Conservation (phyloP, 2,888 invertebrate species). For the Dryobota labecula region DNA sequence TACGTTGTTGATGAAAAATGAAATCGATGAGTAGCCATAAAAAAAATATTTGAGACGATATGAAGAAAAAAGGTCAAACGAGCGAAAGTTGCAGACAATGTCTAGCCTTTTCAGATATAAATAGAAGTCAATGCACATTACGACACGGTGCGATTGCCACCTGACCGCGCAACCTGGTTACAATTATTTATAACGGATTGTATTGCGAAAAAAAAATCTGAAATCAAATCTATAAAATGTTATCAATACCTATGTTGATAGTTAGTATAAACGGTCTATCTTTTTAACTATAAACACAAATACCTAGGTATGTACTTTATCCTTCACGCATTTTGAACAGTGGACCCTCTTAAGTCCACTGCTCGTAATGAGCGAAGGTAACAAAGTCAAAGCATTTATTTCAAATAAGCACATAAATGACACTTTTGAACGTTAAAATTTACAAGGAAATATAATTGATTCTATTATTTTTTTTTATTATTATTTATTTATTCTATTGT, state of each 20-base stretch:
- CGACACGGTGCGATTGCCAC: neutral
- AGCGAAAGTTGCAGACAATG: slow-evolving; percentile 11
- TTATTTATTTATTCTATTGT: too few species aligned
- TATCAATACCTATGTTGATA: neutral
- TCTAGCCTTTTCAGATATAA: neutral
- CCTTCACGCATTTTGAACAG: neutral
- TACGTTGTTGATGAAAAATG: neutral
- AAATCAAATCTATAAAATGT: neutral
- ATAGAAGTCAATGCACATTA: slow-evolving; percentile 15
- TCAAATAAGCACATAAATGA: too few species aligned
- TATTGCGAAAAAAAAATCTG: neutral
- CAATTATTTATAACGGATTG: neutral
- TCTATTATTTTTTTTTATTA: too few species aligned
- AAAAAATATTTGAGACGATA: neutral
- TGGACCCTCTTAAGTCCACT: neutral
- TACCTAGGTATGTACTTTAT: neutral
- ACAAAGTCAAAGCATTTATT: too few species aligned
- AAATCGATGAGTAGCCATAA: neutral
- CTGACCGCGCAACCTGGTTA: neutral
- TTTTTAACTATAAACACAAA: neutral
- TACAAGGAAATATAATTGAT: too few species aligned
- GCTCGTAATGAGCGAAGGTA: too few species aligned
- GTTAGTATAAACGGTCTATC: neutral
- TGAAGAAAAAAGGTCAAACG: neutral
- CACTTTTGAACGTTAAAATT: too few species aligned